These are phyloP conservation scores for Limenitis camilla DNA, from an alignment of 2,888 invertebrate genomes.

Conservation along the genomic window DNA sequence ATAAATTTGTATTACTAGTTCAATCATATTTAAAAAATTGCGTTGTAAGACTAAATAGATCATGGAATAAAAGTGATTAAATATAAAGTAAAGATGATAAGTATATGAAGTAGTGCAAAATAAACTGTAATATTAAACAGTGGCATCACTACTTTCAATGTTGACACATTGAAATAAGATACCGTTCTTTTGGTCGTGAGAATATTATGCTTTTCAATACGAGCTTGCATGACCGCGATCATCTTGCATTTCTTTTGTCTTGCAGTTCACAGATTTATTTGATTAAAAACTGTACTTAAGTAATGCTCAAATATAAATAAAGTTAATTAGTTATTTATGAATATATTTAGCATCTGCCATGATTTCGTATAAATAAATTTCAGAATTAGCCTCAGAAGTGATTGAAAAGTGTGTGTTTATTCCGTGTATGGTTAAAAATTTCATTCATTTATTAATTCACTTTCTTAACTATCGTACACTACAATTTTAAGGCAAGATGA, in stretches of 20 bases:
- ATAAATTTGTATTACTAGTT: too few relatives aligned
- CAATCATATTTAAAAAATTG: too few relatives aligned
- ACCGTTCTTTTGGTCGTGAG: conserved; percentile 34
- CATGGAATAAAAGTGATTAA: background rate
- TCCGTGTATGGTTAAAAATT: too few relatives aligned
- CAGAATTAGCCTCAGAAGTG: too few relatives aligned
- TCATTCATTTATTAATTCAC: too few relatives aligned
- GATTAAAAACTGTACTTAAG: conserved; percentile 3
- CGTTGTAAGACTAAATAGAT: too few relatives aligned
- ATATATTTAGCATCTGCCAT: too few relatives aligned
- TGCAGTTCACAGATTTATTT: conserved; percentile 18
- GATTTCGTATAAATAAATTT: too few relatives aligned
- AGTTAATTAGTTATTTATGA: background rate
- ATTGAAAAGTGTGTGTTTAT: too few relatives aligned
- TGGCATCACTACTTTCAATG: conserved; percentile 31
- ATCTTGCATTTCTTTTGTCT: conserved; percentile 25
- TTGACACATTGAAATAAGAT: conserved; percentile 35
- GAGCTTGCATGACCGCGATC: conserved; percentile 25
- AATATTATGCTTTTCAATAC: conserved; percentile 32
- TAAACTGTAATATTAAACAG: conserved; percentile 39
- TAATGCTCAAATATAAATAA: background rate
- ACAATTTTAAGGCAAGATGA: too few relatives aligned
- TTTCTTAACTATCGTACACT: too few relatives aligned
- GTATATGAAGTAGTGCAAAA: conserved; percentile 28
- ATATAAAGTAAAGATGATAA: conserved; percentile 26